phyloP scores from a whole-genome alignment of 2,888 invertebrate genomes.

The Microchrysa polita region DNA sequence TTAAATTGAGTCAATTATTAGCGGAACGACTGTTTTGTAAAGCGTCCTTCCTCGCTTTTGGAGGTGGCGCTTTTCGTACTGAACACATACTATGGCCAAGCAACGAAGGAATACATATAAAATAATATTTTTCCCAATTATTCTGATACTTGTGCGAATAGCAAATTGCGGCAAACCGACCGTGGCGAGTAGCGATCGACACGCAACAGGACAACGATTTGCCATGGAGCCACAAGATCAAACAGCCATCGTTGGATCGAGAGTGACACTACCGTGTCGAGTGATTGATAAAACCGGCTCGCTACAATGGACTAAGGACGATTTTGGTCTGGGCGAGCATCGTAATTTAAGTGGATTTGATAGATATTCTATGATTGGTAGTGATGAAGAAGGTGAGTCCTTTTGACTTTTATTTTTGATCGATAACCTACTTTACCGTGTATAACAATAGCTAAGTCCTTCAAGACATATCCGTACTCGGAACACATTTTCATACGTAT shows the following conservation, averaged over 20 bases:
- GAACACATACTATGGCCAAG: slow-evolving; percentile 29
- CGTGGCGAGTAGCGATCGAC: slow-evolving; percentile 39
- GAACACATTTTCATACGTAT: too few species aligned
- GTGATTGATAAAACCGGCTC: slow-evolving; percentile 89
- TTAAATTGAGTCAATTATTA: slow-evolving; percentile 23
- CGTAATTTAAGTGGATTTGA: slow-evolving; percentile 91
- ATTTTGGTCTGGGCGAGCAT: slow-evolving; percentile 92
- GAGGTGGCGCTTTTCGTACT: slow-evolving; percentile 18
- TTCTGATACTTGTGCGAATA: slow-evolving; percentile 49
- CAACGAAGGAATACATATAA: slow-evolving; percentile 48
- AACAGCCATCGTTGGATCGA: slow-evolving; percentile 87
- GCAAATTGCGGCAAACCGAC: slow-evolving; percentile 44
- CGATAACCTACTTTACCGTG: neutral
- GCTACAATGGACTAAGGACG: slow-evolving; percentile 97
- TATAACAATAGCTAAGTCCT: too few species aligned
- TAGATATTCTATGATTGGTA: slow-evolving; percentile 95
- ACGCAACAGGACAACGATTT: slow-evolving; percentile 77
- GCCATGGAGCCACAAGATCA: slow-evolving; percentile 92
- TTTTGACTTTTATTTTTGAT: slow-evolving; percentile 30
- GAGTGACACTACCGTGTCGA: slow-evolving; percentile 88
- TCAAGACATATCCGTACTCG: too few species aligned
- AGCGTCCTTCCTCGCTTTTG: slow-evolving; percentile 5
- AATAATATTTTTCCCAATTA: slow-evolving; percentile 50
- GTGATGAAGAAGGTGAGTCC: slow-evolving; percentile 90
- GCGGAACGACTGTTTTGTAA: slow-evolving; percentile 6